Base-by-base conservation (phyloP, 2,888 invertebrate species). In the Alloscopus bannaensis region DNA sequence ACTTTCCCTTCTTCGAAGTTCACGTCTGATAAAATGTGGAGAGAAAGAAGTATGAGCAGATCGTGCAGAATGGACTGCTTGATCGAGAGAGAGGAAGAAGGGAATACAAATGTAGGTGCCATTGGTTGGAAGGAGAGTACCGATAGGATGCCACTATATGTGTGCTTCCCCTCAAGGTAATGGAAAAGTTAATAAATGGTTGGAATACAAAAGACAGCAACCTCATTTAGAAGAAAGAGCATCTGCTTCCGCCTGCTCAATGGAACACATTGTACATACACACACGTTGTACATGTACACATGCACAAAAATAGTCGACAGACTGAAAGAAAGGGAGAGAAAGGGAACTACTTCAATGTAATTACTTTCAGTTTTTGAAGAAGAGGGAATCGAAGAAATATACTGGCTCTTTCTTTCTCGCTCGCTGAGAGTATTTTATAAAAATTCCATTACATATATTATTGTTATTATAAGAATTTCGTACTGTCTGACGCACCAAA, bases 121-220 rank as follows among this genome's bases (percentile, higher is more conserved):
- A n/a, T n/a, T n/a, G 13, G 36, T 8, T 8, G 13, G 13, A 36
- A 36, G 36, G 8, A 36, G 13, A 36, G 36, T 36, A 6, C 8
- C 13, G 13, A 13, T 36, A 8, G 36, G 36, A 8, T 36, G 36
- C 8, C 13, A 36, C n/a, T 47, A 47, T 13, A 13, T 13, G 47
- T 16, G 52, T 60, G 71, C 66, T 78, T 78, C 71, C 79, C 79
- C 79, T 71, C 68, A 66, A 79, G 79, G 71, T 79, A 79, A 79
- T 79, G 79, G 72, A 72, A 79, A 79, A 79, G 79, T 79, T 79
- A 79, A 79, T 79, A 79, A 79, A 72, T 68, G 79, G 68, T 31
- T 52, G 62, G 66, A 73, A 73, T 62, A 66, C 79, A 68, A 79
- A 73, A 73, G 72, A 73, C 52, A 73, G 66, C 60, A 66, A 72